Conservation (phyloP, 2,797 vertebrate genomes). For the Poeciliopsis gracilis region DNA sequence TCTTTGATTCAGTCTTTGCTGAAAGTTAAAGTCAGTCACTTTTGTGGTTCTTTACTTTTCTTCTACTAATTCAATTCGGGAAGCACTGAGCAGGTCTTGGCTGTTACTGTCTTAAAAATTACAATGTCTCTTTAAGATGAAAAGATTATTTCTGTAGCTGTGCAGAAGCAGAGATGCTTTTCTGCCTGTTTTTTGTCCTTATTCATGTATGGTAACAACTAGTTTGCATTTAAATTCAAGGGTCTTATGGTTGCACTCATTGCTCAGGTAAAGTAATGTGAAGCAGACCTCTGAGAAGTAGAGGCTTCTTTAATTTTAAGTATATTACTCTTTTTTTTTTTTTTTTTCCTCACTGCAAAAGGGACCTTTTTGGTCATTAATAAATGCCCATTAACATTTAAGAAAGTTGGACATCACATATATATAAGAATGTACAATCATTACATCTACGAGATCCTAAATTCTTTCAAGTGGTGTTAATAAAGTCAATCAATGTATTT, state of each 20-base stretch:
- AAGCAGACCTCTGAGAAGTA: constrained; percentile 50
- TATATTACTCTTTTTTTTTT: constrained; percentile 11
- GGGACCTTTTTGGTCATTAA: constrained; percentile 58
- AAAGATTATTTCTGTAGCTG: constrained; percentile 39
- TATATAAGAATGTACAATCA: constrained; percentile 61
- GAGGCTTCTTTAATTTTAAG: constrained; percentile 48
- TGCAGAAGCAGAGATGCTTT: constrained; percentile 37
- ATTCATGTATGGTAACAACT: constrained; percentile 23
- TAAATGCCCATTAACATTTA: constrained; percentile 50
- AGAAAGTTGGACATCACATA: constrained; percentile 65
- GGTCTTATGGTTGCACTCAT: constrained; percentile 45
- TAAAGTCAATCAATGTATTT: constrained; percentile 15
- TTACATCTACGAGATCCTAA: constrained; percentile 36
- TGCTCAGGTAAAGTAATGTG: constrained; percentile 71
- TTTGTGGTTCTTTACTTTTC: constrained; percentile 41
- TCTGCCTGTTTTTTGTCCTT: constrained; percentile 31
- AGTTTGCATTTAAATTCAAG: constrained; percentile 40
- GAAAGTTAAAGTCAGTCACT: constrained; percentile 38
- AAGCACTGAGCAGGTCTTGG: constrained; percentile 62
- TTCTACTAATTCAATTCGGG: constrained; percentile 50
- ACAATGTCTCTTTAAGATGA: constrained; percentile 36
- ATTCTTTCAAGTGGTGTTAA: constrained; percentile 30
- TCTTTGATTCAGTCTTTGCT: constrained; percentile 52
- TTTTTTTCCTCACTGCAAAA: constrained; percentile 49
- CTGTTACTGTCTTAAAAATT: constrained; percentile 41